These are phyloP conservation scores for Petrolisthes cinctipes DNA, from an alignment of 2,888 invertebrate species.

Conservation along the genomic window DNA sequence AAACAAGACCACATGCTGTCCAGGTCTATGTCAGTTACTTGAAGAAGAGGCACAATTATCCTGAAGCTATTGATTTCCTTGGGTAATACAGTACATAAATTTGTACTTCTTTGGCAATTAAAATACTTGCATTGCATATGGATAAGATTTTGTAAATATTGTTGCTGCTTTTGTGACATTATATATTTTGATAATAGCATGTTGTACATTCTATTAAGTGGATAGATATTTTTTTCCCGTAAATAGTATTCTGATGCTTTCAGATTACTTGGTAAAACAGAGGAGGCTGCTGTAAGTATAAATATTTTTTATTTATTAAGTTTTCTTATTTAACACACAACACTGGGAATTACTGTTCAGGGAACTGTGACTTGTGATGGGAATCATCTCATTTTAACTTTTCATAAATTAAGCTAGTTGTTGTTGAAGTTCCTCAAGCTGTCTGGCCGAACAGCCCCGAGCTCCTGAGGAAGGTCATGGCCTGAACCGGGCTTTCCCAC, in stretches of 20 bases:
- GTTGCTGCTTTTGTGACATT: too few species aligned
- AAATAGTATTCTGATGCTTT: constrained; percentile 2
- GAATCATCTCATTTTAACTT: too few species aligned
- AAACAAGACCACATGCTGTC: constrained; percentile 46
- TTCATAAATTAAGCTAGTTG: too few species aligned
- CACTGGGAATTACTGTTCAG: too few species aligned
- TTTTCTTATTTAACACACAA: not conserved
- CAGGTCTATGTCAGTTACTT: constrained; percentile 55
- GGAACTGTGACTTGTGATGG: too few species aligned
- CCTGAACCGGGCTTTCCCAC: too few species aligned
- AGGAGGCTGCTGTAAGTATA: constrained; percentile 62
- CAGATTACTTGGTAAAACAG: constrained; percentile 55
- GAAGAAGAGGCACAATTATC: constrained; percentile 52
- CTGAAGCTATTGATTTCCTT: constrained; percentile 57
- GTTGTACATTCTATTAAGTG: not conserved
- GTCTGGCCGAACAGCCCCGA: too few species aligned
- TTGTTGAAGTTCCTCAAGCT: too few species aligned
- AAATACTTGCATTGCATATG: not conserved
- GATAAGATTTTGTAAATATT: too few species aligned
- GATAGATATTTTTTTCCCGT: constrained; percentile 2
- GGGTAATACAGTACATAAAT: constrained; percentile 28
- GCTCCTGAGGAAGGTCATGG: too few species aligned
- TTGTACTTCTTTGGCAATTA: not conserved
- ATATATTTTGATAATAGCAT: not conserved
- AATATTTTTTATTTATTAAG: not conserved